phyloP scores from a whole-genome alignment of 2,113 vertebrate genomes.

The Elephantulus edwardii region DNA sequence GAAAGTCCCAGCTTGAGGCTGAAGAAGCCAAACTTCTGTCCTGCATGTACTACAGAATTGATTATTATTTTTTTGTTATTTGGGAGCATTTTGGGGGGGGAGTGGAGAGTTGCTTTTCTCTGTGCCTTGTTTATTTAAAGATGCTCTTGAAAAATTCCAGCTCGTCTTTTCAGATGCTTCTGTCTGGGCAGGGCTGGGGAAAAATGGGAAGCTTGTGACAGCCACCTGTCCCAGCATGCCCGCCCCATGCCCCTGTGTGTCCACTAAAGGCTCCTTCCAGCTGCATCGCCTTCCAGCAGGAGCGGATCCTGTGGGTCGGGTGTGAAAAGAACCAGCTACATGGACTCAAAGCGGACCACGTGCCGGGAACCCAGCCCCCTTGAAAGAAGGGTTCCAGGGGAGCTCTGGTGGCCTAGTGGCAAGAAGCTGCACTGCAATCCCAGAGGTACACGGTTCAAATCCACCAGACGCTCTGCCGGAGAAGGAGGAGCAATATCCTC shows the following conservation, averaged over 20 bases:
- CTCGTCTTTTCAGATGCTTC: conserved; percentile 18
- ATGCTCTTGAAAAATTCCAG: conserved; percentile 60
- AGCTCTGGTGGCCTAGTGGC: too few species aligned
- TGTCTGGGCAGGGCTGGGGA: conserved; percentile 38
- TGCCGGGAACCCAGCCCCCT: accelerated
- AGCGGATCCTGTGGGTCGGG: not conserved
- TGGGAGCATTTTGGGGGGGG: not conserved
- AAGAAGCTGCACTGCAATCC: too few species aligned
- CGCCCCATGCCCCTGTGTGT: not conserved
- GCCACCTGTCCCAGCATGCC: not conserved
- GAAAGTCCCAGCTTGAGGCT: too few species aligned
- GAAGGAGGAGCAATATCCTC: too few species aligned
- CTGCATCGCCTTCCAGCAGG: not conserved
- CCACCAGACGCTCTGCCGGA: too few species aligned
- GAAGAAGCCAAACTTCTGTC: not conserved
- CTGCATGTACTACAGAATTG: not conserved
- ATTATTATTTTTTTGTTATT: not conserved
- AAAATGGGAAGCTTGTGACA: not conserved
- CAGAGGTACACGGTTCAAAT: too few species aligned
- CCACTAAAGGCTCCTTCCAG: not conserved
- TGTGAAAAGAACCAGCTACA: accelerated
- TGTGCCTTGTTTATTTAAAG: conserved; percentile 69
- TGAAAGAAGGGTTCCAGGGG: too few species aligned
- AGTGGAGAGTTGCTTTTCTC: conserved; percentile 41
- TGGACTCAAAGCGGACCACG: too few species aligned